Conservation (phyloP, 2,113 vertebrate species). For the Zapus hudsonius region DNA sequence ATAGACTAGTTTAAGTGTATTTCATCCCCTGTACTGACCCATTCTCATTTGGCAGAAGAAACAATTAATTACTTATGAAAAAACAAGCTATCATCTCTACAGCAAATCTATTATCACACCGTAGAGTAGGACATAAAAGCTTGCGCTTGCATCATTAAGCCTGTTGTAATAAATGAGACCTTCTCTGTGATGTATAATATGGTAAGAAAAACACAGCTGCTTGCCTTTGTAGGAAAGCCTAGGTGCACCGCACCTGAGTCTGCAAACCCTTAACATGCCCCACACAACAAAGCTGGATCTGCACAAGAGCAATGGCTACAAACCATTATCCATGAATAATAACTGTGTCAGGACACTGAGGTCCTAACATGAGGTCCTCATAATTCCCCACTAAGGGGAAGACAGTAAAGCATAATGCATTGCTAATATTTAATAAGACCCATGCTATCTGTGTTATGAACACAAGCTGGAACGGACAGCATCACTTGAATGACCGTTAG, state of each 20-base stretch:
- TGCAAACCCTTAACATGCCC: conserved; percentile 82
- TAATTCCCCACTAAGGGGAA: conserved; percentile 82
- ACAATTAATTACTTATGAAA: conserved; percentile 82
- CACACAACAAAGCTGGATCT: conserved; percentile 74
- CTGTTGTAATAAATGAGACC: conserved; percentile 84
- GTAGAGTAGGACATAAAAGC: conserved; percentile 79
- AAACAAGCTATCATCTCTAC: conserved; percentile 76
- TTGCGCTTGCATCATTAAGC: conserved; percentile 85
- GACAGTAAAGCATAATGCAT: conserved; percentile 81
- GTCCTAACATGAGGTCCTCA: conserved; percentile 84
- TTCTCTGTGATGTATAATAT: conserved; percentile 85
- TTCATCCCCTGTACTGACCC: conserved; percentile 41
- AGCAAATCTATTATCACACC: conserved; percentile 75
- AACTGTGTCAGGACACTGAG: conserved; percentile 86
- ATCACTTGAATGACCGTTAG: conserved; percentile 50
- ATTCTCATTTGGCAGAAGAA: conserved; percentile 70
- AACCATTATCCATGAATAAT: conserved; percentile 88
- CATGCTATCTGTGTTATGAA: conserved; percentile 71
- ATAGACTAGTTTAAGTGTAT: conserved; percentile 18
- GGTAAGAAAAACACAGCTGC: conserved; percentile 87
- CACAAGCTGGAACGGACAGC: conserved; percentile 24
- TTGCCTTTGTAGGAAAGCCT: conserved; percentile 75
- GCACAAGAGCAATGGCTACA: conserved; percentile 75
- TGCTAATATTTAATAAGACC: conserved; percentile 79
- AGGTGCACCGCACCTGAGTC: conserved; percentile 84